Percentiles rank a stretch among this genome's conserved stretches.
Evolutionary conservation across 2,888 invertebrate species (phyloP).

Genomic region (Eueremaeus valkanovi): DNA sequence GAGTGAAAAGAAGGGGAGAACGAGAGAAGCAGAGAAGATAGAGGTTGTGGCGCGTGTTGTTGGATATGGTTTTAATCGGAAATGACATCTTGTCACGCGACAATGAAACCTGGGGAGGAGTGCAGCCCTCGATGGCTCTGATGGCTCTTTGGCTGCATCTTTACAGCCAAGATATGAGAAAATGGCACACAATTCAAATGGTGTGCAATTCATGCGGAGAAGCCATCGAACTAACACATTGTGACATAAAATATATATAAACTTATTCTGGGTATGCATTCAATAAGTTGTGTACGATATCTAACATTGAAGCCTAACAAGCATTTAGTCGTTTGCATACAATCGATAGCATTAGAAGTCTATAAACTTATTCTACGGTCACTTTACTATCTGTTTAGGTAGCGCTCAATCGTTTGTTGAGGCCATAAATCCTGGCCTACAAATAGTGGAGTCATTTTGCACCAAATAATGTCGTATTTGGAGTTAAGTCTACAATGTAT

Average conservation of each 20-base stretch:
- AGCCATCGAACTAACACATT: constrained; percentile 22
- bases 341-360: constrained; percentile 20
- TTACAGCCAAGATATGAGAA: constrained; percentile 17
- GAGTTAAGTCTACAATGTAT: neutral
- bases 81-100: constrained; percentile 42
- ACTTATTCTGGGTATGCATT: neutral
- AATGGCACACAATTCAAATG: constrained; percentile 27
- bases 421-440: constrained; percentile 30
- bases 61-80: constrained; percentile 40
- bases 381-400: constrained; percentile 17
- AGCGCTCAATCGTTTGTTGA: constrained; percentile 35
- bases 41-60: constrained; percentile 29
- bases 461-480: constrained; percentile 17
- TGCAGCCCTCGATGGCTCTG: constrained; percentile 2
- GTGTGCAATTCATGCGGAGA: constrained; percentile 26
- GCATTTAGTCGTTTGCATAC: constrained; percentile 6
- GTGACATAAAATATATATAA: constrained; percentile 17
- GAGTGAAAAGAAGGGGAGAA: neutral
- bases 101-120: constrained; percentile 35
- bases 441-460: neutral
- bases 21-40: constrained; percentile 6
- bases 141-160: constrained; percentile 34
- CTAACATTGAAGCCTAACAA: too few relatives aligned
- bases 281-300: constrained; percentile 3
- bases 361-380: constrained; percentile 33